Evolutionary conservation across 2,113 vertebrate species (phyloP).

Genomic region (Anguilla japonica): DNA sequence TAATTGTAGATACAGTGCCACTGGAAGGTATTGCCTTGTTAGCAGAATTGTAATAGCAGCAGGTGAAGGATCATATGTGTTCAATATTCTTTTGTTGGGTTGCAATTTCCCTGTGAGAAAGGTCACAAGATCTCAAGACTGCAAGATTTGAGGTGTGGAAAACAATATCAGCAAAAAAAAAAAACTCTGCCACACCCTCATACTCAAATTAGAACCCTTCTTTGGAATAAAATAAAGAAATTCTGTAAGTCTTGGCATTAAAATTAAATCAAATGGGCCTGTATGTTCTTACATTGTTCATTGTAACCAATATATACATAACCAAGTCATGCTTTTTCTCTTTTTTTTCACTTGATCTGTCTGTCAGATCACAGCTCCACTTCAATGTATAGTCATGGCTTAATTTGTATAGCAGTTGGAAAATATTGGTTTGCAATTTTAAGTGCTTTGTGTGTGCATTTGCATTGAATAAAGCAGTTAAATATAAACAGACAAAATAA

Average conservation of each 20-base stretch:
- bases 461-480: background rate
- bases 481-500: too few relatives aligned
- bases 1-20: slow-evolving; percentile 51
- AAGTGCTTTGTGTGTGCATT: slow-evolving; percentile 10
- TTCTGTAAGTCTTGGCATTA: background rate
- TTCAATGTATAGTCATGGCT: too few relatives aligned
- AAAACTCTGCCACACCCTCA: slow-evolving; percentile 31
- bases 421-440: slow-evolving; percentile 7
- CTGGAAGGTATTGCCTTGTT: slow-evolving; percentile 56
- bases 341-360: too few relatives aligned
- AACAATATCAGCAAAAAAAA: slow-evolving; percentile 57
- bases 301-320: too few relatives aligned
- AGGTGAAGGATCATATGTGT: slow-evolving; percentile 55
- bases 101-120: slow-evolving; percentile 61
- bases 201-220: background rate
- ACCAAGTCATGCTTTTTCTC: too few relatives aligned
- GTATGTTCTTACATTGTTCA: too few relatives aligned
- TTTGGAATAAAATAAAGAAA: background rate
- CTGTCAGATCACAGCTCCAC: too few relatives aligned
- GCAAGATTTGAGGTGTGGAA: slow-evolving; percentile 42
- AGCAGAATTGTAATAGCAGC: slow-evolving; percentile 54
- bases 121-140: slow-evolving; percentile 49
- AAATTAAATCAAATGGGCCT: too few relatives aligned
- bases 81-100: slow-evolving; percentile 56
- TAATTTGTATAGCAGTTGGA: too few relatives aligned